These are phyloP conservation scores for Poecilia gillii DNA, from an alignment of 2,797 vertebrate genomes.

Conservation along the genomic window DNA sequence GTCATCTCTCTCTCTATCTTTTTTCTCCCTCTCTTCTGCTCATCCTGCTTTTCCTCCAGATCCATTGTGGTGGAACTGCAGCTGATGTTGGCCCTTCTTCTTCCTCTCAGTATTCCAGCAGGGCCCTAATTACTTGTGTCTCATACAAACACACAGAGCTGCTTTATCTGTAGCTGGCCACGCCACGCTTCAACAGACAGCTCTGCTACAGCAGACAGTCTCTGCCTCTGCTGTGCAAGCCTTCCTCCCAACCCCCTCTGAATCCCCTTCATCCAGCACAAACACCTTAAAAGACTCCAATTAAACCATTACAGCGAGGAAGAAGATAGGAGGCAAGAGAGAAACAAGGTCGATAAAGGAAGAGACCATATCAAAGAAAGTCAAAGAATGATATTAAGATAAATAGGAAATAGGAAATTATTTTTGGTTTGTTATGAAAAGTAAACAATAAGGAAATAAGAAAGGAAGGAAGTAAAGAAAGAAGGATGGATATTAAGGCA, in stretches of 20 bases:
- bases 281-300: constrained; percentile 66
- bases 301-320: constrained; percentile 72
- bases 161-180: constrained; percentile 71
- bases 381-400: constrained; percentile 46
- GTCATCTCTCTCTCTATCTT: constrained; percentile 25
- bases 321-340: constrained; percentile 32
- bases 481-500: constrained; percentile 52
- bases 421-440: constrained; percentile 52
- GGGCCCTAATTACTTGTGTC: constrained; percentile 71
- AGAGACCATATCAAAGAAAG: constrained; percentile 53
- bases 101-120: constrained; percentile 51
- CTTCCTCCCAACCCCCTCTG: constrained; percentile 25
- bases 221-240: constrained; percentile 44
- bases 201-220: constrained; percentile 48
- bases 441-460: constrained; percentile 20
- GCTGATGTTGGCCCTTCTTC: constrained; percentile 61
- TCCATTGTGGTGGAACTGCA: constrained; percentile 53
- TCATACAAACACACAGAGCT: constrained; percentile 61
- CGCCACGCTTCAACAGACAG: constrained; percentile 58
- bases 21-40: constrained; percentile 14
- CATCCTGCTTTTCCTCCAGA: constrained; percentile 41
- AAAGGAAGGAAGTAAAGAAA: constrained; percentile 27
- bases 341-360: constrained; percentile 43
- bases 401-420: constrained; percentile 66
- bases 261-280: constrained; percentile 54